Percentiles rank a stretch among this genome's conserved stretches.
Evolutionary conservation across 1,140 invertebrate species (phyloP).

Genomic region (Drosophila orosa): DNA sequence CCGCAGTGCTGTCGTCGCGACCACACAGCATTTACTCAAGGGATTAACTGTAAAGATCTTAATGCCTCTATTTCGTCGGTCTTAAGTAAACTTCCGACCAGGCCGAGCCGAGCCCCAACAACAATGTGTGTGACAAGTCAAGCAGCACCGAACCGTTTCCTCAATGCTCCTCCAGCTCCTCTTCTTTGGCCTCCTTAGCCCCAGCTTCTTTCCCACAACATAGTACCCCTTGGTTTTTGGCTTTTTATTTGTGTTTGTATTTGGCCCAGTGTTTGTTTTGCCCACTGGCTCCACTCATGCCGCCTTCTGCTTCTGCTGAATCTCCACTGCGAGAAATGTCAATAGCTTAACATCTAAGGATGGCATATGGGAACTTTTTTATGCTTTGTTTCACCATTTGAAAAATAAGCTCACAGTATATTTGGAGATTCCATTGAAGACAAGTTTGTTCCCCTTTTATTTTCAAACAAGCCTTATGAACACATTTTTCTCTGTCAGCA

Average conservation of each 20-base stretch:
- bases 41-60: constrained; percentile 83
- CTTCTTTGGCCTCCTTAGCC: neutral
- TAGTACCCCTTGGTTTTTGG: constrained; percentile 38
- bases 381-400: too few species aligned
- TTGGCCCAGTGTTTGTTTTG: constrained; percentile 73
- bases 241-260: constrained; percentile 75
- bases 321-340: constrained; percentile 24
- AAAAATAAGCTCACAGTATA: too few species aligned
- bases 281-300: constrained; percentile 68
- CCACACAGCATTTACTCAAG: constrained; percentile 79
- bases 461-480: neutral
- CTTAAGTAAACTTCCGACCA: constrained; percentile 78
- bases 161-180: neutral
- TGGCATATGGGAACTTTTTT: neutral
- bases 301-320: constrained; percentile 14
- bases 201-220: constrained; percentile 13
- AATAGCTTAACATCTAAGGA: neutral
- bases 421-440: too few species aligned
- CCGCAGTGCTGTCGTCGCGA: constrained; percentile 47
- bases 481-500: neutral
- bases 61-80: constrained; percentile 83
- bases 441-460: neutral
- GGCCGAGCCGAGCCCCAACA: constrained; percentile 17
- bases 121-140: constrained; percentile 77
- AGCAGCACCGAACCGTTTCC: constrained; percentile 53